Conservation (phyloP, 2,113 vertebrate species). For the Sapayoa aenigma region DNA sequence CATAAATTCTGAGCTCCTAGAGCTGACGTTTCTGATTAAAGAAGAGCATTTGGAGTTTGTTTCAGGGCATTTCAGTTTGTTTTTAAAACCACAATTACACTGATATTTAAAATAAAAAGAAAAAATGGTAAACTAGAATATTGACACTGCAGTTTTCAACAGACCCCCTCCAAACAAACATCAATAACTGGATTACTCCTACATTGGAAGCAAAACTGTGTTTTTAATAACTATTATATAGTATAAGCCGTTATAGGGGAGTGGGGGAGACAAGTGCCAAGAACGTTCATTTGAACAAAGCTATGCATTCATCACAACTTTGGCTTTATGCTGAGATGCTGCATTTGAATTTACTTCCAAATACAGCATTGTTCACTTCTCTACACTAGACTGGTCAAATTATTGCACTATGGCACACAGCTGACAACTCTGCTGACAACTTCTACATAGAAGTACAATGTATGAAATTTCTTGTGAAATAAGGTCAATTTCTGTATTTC, state of each 20-base stretch:
- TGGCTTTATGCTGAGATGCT: background rate
- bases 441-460: background rate
- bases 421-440: too few species aligned
- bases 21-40: constrained; percentile 16
- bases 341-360: background rate
- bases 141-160: background rate
- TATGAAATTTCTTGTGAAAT: background rate
- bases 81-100: background rate
- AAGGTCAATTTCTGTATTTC: background rate
- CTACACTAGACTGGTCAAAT: background rate
- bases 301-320: background rate
- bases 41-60: constrained; percentile 9
- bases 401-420: background rate
- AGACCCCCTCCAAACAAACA: background rate
- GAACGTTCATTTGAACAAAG: background rate
- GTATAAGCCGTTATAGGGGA: background rate
- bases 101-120: background rate
- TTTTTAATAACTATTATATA: background rate
- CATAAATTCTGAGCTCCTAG: constrained; percentile 28
- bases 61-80: too few species aligned
- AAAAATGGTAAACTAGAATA: background rate
- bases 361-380: background rate
- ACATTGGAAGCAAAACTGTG: background rate
- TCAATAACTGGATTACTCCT: background rate
- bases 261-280: background rate